Percentiles rank a stretch among this genome's conserved stretches.
Conservation (phyloP, 2,888 invertebrate genomes). For the Microchrysa polita region DNA sequence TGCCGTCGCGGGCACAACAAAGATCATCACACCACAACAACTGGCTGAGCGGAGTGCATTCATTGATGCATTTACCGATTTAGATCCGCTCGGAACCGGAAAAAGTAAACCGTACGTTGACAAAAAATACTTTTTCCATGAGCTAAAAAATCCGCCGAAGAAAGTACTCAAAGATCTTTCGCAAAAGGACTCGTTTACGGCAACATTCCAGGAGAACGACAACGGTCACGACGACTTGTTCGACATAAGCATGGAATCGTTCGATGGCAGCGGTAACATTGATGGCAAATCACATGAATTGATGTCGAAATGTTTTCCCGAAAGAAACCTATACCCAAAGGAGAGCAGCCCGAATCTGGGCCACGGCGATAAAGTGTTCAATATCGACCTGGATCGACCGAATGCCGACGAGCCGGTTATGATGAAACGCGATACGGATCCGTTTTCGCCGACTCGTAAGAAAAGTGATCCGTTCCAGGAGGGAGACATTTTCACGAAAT, state of each 20-base stretch:
- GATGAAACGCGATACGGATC: conserved; percentile 63
- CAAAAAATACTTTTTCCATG: conserved; percentile 96
- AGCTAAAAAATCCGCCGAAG: conserved; percentile 93
- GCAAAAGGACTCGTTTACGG: conserved; percentile 52
- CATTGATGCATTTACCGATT: conserved; percentile 90
- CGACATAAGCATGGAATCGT: background rate
- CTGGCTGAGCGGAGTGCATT: conserved; percentile 57
- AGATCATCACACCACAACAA: conserved; percentile 49
- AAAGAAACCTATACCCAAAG: conserved; percentile 51
- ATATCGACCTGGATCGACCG: conserved; percentile 58
- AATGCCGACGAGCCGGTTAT: conserved; percentile 61
- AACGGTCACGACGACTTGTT: conserved; percentile 42
- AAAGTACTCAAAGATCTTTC: conserved; percentile 87
- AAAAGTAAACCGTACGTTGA: conserved; percentile 92
- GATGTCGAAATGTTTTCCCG: conserved; percentile 42
- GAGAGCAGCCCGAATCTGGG: conserved; percentile 40
- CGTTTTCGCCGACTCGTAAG: conserved; percentile 64
- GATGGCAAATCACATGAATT: conserved; percentile 11
- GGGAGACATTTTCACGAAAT: conserved; percentile 62
- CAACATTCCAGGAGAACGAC: conserved; percentile 47
- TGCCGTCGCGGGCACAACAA: conserved; percentile 55
- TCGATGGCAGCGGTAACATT: background rate
- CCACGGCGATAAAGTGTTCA: conserved; percentile 46
- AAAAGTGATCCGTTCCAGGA: conserved; percentile 76
- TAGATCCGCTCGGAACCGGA: conserved; percentile 93